Evolutionary conservation across 2,888 invertebrate species (phyloP), one percentile per base, ranked within the genome.

Genomic region (Shargacucullia verbasci): DNA sequence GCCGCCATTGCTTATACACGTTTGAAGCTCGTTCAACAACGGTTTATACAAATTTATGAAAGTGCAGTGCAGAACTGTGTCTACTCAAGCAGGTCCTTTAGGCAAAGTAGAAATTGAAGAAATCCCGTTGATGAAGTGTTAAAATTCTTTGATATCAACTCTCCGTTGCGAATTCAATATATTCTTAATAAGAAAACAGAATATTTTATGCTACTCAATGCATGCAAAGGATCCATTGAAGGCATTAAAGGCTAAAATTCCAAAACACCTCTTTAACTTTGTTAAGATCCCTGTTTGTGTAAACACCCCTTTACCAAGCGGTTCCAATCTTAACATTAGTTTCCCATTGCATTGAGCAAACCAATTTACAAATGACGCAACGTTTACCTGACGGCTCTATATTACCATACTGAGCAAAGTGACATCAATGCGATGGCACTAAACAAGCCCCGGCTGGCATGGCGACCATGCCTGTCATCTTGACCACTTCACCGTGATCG

Each of bases 361-460:
- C 37, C 49, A 25, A 56, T 71, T 45, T 33, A 41, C 56, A 59
- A 69, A 73, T 58, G 57, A 57, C 40, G 29, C 15, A 39, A 43
- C 57, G 50, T 76, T 64, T 63, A 56, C 15, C 40, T 69, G 70
- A 76, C 39, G 67, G 53, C 61, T 68, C 48, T 35, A 73, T 73
- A 48, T 49, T 56, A 56, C 50, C 55, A 48, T 37, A 34, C 41
- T 27, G 31, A 31, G 31, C 38, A 43, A 31, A 57, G 52, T 55
- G 73, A 41, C 56, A 53, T 34, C 27, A 13, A 5, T 14, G n/a
- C 43, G 29, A 11, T 37, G 33, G 11, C 40, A 43, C 34, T 34
- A 44, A 50, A 55, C 47, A 33, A 56, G 58, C 46, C n/a, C 15
- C 8, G 27, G 0, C 31, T 14, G n/a, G 10, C 38, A 6, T n/a